These are phyloP conservation scores for Salvelinus alpinus DNA, from an alignment of 2,113 vertebrate genomes.

Conservation along the genomic window DNA sequence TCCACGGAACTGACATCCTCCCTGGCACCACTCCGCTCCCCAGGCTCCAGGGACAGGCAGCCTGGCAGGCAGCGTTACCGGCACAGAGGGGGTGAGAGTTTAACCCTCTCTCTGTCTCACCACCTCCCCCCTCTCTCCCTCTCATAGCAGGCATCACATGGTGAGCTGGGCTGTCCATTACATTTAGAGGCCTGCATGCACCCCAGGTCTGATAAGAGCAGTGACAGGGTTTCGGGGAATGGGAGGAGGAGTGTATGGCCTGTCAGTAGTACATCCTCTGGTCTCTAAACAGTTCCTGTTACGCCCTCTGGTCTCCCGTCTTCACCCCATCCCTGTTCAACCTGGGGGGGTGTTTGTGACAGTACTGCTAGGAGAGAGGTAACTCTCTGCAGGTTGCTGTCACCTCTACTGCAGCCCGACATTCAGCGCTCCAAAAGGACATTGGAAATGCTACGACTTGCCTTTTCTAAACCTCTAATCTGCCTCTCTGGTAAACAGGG, in stretches of 20 bases:
- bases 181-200: not conserved
- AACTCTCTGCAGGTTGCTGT: too few relatives aligned
- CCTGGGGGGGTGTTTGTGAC: too few relatives aligned
- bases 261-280: too few relatives aligned
- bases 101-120: not conserved
- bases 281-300: too few relatives aligned
- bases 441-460: not conserved
- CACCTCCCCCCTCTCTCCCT: not conserved
- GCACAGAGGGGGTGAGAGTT: too few relatives aligned
- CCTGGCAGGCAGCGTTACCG: not conserved
- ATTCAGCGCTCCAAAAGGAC: not conserved
- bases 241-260: not conserved
- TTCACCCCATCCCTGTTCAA: not conserved
- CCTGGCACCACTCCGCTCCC: conserved; percentile 13
- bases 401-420: too few relatives aligned
- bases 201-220: not conserved
- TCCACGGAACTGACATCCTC: conserved; percentile 40
- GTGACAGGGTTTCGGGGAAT: not conserved
- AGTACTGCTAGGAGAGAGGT: too few relatives aligned
- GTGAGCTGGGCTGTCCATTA: not conserved
- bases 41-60: not conserved
- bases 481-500: too few relatives aligned
- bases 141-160: not conserved
- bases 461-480: not conserved
- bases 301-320: not conserved